Evolutionary conservation across 1,140 invertebrate species (phyloP).

Genomic region (Nautilus pompilius): DNA sequence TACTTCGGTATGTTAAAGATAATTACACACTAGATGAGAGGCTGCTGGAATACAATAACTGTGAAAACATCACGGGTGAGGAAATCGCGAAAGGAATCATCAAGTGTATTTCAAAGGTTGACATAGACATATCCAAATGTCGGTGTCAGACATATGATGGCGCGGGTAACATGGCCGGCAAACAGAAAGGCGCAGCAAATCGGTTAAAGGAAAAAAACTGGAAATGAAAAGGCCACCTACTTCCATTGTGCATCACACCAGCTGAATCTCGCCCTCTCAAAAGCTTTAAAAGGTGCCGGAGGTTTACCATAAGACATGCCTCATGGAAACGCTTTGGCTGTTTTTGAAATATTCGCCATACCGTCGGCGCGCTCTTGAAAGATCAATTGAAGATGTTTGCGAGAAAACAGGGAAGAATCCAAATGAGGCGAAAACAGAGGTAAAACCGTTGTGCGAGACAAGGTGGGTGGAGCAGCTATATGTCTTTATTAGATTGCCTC

Average conservation of each 20-base stretch:
- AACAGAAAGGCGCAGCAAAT: constrained; percentile 11
- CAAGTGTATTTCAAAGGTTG: constrained; percentile 5
- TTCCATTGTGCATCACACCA: constrained; percentile 20
- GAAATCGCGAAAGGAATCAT: constrained; percentile 11
- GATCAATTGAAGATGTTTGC: constrained; percentile 13
- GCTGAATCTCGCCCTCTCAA: constrained; percentile 19
- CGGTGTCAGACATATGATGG: constrained; percentile 23
- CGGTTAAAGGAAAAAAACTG: constrained; percentile 8
- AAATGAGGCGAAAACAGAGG: too few species aligned
- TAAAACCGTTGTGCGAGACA: too few species aligned
- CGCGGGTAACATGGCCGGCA: constrained; percentile 21
- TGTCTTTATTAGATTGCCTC: too few species aligned
- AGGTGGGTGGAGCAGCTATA: too few species aligned
- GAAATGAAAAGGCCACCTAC: constrained; percentile 16
- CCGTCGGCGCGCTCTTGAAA: constrained; percentile 15
- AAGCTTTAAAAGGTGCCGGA: constrained; percentile 20
- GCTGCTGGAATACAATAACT: constrained; percentile 15
- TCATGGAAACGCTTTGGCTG: constrained; percentile 14
- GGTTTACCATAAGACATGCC: constrained; percentile 16
- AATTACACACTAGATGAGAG: constrained; percentile 11
- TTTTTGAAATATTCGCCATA: constrained; percentile 26
- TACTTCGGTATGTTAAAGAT: constrained; percentile 13
- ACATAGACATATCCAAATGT: constrained; percentile 10
- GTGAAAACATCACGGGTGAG: constrained; percentile 18
- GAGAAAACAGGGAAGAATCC: too few species aligned